Conservation (phyloP, 2,113 vertebrate species). For the Anarrhichthys ocellatus region DNA sequence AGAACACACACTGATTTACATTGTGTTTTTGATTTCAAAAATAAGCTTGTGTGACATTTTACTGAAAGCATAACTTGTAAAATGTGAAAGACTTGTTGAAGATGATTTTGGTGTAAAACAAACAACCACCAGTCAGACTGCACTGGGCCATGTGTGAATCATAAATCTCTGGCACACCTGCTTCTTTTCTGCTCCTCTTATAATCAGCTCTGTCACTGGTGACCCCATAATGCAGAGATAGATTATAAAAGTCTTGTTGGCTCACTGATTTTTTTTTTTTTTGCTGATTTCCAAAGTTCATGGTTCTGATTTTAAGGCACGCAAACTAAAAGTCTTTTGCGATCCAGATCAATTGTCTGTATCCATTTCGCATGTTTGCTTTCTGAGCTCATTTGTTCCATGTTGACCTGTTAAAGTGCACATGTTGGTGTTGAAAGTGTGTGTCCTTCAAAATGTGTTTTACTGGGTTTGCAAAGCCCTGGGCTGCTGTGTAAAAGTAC, state of each 20-base stretch:
- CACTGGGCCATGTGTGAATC: conserved; percentile 14
- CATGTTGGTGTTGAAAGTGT: conserved; percentile 53
- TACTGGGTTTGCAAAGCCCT: conserved; percentile 53
- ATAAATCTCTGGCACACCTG: conserved; percentile 40
- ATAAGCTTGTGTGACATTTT: neutral
- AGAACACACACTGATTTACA: neutral
- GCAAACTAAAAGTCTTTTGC: conserved; percentile 47
- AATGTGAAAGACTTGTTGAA: neutral
- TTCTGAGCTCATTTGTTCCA: conserved; percentile 79
- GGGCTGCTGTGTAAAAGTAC: conserved; percentile 67
- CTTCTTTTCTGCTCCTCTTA: conserved; percentile 28
- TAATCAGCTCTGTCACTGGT: conserved; percentile 21
- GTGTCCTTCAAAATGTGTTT: conserved; percentile 67
- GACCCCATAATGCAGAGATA: conserved; percentile 6
- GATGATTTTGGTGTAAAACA: conserved; percentile 1
- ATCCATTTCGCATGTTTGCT: conserved; percentile 51
- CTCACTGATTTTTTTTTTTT: conserved; percentile 12
- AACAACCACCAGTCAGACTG: neutral
- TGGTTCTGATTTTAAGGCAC: conserved; percentile 52
- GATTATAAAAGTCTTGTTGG: neutral
- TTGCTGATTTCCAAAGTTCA: conserved; percentile 41
- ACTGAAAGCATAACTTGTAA: neutral
- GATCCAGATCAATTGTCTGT: conserved; percentile 45
- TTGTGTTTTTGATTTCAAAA: neutral
- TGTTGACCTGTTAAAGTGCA: conserved; percentile 55